Conservation (phyloP, 2,797 vertebrate genomes). For the Falco cherrug region DNA sequence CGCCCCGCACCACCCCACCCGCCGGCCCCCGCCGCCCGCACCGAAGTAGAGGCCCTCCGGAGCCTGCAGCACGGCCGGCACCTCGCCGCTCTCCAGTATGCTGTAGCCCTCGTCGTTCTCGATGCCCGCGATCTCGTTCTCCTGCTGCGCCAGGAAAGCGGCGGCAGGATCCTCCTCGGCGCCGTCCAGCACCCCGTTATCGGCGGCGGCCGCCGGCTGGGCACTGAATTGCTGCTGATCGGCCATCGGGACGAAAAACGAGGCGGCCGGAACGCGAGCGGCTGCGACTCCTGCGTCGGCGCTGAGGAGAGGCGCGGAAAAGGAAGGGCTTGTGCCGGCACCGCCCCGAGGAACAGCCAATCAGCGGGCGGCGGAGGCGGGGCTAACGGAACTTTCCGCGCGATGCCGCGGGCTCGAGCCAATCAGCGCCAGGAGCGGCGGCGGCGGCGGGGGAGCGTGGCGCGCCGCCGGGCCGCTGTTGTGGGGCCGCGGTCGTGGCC, state of each 20-base stretch:
- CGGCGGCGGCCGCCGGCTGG: neutral
- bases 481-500: no score
- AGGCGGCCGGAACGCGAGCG: accelerated
- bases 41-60: neutral
- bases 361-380: accelerated
- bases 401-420: neutral
- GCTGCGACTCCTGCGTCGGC: neutral
- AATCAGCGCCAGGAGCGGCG: neutral
- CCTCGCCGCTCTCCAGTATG: constrained; percentile 91
- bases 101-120: constrained; percentile 94
- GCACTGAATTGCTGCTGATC: constrained; percentile 56
- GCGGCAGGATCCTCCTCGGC: constrained; percentile 91
- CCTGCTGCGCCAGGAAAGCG: constrained; percentile 92
- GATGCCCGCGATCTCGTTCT: constrained; percentile 94
- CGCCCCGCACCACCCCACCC: neutral
- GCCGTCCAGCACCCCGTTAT: constrained; percentile 79
- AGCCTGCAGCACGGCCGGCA: constrained; percentile 80
- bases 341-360: neutral
- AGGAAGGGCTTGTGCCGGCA: neutral
- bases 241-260: neutral
- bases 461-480: no score
- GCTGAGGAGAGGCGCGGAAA: neutral
- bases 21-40: neutral
- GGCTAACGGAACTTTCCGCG: accelerated
- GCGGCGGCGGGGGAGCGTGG: accelerated